Percentiles rank a stretch among this genome's conserved stretches.
Conservation (phyloP, 2,888 invertebrate species). For the Lampropteryx suffumata region DNA sequence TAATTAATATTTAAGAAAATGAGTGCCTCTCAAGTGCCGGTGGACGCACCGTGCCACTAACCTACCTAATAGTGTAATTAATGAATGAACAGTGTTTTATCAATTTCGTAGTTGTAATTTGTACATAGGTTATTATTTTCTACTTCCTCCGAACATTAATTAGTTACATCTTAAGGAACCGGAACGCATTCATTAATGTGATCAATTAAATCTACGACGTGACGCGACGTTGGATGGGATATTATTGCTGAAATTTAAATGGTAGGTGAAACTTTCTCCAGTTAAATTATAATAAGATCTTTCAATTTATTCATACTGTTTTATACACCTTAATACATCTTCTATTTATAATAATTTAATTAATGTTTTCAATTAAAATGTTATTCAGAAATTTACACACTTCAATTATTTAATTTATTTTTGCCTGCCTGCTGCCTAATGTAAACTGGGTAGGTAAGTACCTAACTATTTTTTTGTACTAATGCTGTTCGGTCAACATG, state of each 20-base stretch:
- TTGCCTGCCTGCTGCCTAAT: neutral
- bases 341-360: too few species aligned
- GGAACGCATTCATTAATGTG: constrained; percentile 71
- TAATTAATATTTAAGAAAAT: constrained; percentile 38
- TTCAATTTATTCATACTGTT: constrained; percentile 13
- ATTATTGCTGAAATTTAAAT: constrained; percentile 67
- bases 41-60: constrained; percentile 41
- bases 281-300: constrained; percentile 28
- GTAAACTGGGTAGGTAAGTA: too few species aligned
- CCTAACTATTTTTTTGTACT: too few species aligned
- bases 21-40: constrained; percentile 52
- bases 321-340: too few species aligned
- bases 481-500: too few species aligned
- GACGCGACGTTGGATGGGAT: constrained; percentile 51
- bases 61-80: constrained; percentile 47
- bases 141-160: constrained; percentile 72
- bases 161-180: constrained; percentile 74
- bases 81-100: constrained; percentile 61
- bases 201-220: constrained; percentile 45
- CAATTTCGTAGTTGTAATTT: constrained; percentile 71
- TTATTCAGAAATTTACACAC: neutral
- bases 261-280: constrained; percentile 59
- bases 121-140: constrained; percentile 56
- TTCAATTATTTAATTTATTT: neutral
- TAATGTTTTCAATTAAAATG: neutral